Evolutionary conservation across 2,888 invertebrate species (phyloP).

Genomic region (Philonicus albiceps): DNA sequence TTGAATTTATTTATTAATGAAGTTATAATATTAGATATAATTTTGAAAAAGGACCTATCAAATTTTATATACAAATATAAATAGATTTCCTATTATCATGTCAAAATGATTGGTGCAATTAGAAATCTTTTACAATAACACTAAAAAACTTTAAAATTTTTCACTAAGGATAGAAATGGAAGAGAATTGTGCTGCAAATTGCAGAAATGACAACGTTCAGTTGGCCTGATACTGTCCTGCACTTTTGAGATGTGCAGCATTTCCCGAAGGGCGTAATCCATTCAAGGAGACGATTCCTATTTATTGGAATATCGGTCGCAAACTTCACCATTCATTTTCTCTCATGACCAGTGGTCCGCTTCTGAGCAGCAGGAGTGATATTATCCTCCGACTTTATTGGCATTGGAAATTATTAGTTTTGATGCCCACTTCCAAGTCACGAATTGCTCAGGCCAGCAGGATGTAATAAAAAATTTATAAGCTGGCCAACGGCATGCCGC

Average conservation of each 20-base stretch:
- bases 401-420: slow-evolving; percentile 9
- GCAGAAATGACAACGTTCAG: background rate
- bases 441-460: background rate
- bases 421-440: background rate
- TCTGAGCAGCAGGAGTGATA: background rate
- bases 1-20: too few species aligned
- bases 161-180: background rate
- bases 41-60: too few species aligned
- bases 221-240: background rate
- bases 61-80: too few species aligned
- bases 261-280: background rate
- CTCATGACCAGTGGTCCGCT: background rate
- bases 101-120: too few species aligned
- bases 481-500: slow-evolving; percentile 6
- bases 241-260: background rate
- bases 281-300: background rate
- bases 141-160: background rate
- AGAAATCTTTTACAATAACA: too few species aligned
- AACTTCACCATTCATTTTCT: background rate
- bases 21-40: too few species aligned
- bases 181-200: background rate
- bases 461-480: slow-evolving; percentile 36
- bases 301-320: background rate
- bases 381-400: slow-evolving; percentile 26
- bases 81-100: too few species aligned